Evolutionary conservation across 2,888 invertebrate genomes (phyloP).

Genomic region (Eupithecia exiguata): DNA sequence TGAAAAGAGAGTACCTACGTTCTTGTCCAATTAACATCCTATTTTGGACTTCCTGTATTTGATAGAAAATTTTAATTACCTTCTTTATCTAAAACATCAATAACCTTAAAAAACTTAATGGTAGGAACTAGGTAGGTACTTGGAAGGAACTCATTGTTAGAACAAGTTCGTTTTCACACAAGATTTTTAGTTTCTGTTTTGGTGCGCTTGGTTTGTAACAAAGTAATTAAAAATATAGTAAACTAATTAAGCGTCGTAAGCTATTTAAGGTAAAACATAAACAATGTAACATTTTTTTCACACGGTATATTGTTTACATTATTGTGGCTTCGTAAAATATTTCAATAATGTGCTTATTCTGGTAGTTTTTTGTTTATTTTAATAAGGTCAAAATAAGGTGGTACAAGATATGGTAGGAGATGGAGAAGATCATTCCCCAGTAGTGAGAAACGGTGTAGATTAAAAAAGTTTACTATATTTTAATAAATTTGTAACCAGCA

Average conservation of each 20-base stretch:
- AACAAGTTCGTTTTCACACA: background rate
- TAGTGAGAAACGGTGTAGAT: too few species aligned
- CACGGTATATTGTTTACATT: background rate
- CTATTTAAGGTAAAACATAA: background rate
- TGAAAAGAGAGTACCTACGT: background rate
- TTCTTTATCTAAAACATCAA: background rate
- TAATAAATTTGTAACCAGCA: too few species aligned
- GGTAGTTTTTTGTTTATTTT: background rate
- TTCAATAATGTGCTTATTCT: background rate
- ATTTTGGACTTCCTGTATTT: background rate
- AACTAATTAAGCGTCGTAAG: background rate
- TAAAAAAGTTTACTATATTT: too few species aligned
- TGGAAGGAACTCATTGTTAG: background rate
- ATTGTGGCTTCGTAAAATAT: background rate
- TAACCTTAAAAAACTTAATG: background rate
- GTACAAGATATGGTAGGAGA: too few species aligned
- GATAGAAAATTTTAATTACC: background rate
- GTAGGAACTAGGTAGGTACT: background rate
- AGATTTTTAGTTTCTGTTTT: background rate
- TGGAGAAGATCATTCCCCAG: too few species aligned
- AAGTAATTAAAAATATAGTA: background rate
- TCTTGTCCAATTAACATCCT: background rate
- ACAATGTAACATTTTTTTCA: slow-evolving; percentile 1
- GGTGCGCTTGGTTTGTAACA: background rate
- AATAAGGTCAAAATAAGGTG: background rate